These are phyloP conservation scores for Drosophila eohydei DNA, from an alignment of 2,888 invertebrate genomes.

Conservation along the genomic window DNA sequence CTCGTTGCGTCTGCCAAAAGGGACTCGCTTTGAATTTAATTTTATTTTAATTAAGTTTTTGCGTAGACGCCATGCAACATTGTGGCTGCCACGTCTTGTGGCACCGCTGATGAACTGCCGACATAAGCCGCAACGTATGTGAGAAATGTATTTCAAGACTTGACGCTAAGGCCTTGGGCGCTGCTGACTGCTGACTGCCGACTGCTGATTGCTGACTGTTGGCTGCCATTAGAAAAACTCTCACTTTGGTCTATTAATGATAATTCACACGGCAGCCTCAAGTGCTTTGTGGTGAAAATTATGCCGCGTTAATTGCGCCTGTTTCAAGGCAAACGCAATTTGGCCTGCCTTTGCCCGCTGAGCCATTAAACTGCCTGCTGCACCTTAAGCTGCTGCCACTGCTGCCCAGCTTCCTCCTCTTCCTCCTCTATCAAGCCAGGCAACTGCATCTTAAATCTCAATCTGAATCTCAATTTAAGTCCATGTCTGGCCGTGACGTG, in stretches of 20 bases:
- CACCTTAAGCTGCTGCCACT: too few species aligned
- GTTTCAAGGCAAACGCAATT: constrained; percentile 61
- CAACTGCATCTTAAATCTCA: constrained; percentile 9
- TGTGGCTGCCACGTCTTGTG: constrained; percentile 29
- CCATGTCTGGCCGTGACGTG: constrained; percentile 62
- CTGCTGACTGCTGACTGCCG: constrained; percentile 9
- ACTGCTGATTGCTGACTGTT: background rate
- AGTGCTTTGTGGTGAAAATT: constrained; percentile 66
- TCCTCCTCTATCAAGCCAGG: background rate
- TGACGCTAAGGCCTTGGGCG: constrained; percentile 41
- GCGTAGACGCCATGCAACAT: constrained; percentile 31
- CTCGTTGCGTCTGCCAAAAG: constrained; percentile 18
- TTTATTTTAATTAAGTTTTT: constrained; percentile 74
- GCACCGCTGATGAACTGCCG: constrained; percentile 49
- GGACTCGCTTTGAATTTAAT: constrained; percentile 54
- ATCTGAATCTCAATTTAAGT: constrained; percentile 12
- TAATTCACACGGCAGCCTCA: constrained; percentile 68
- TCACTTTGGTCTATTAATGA: constrained; percentile 78
- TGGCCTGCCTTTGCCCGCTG: constrained; percentile 59
- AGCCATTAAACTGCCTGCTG: constrained; percentile 59
- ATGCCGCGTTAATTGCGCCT: constrained; percentile 70
- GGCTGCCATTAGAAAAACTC: constrained; percentile 37
- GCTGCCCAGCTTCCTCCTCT: background rate
- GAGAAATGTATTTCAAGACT: constrained; percentile 24
- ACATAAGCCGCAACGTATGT: constrained; percentile 25